Evolutionary conservation across 2,888 invertebrate genomes (phyloP).

Genomic region (Drosophila meridiana): DNA sequence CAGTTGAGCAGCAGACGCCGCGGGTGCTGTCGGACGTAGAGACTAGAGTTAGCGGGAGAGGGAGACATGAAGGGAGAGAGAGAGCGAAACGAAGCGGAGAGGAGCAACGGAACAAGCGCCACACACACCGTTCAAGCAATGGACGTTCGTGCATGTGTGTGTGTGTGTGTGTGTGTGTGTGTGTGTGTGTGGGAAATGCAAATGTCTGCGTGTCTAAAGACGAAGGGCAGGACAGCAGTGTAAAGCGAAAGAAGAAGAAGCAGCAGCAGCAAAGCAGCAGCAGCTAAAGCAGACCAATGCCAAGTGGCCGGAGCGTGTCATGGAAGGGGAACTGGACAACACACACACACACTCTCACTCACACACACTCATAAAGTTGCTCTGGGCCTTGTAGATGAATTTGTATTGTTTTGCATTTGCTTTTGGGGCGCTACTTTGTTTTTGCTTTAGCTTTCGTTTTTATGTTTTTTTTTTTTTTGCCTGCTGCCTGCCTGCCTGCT

Average conservation of each 20-base stretch:
- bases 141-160: slow-evolving; percentile 12
- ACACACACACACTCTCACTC: slow-evolving; percentile 28
- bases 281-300: slow-evolving; percentile 54
- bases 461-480: slow-evolving; percentile 47
- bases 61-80: slow-evolving; percentile 7
- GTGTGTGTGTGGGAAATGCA: slow-evolving; percentile 64
- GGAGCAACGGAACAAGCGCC: slow-evolving; percentile 56
- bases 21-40: slow-evolving; percentile 29
- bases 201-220: slow-evolving; percentile 64
- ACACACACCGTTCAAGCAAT: slow-evolving; percentile 55
- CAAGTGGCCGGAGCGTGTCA: slow-evolving; percentile 52
- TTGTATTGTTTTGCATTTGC: slow-evolving; percentile 81
- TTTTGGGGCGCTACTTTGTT: slow-evolving; percentile 79
- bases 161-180: slow-evolving; percentile 14
- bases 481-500: background rate
- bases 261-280: slow-evolving; percentile 1
- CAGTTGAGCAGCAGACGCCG: slow-evolving; percentile 60
- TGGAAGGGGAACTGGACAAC: slow-evolving; percentile 41
- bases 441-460: slow-evolving; percentile 66
- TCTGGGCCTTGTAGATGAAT: slow-evolving; percentile 70
- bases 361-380: slow-evolving; percentile 26
- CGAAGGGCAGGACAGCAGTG: slow-evolving; percentile 31
- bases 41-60: slow-evolving; percentile 2
- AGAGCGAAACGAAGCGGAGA: slow-evolving; percentile 12
- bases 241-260: slow-evolving; percentile 24